These are phyloP conservation scores for Chalcosyrphus nemorum DNA, from an alignment of 2,888 invertebrate species.

Conservation along the genomic window DNA sequence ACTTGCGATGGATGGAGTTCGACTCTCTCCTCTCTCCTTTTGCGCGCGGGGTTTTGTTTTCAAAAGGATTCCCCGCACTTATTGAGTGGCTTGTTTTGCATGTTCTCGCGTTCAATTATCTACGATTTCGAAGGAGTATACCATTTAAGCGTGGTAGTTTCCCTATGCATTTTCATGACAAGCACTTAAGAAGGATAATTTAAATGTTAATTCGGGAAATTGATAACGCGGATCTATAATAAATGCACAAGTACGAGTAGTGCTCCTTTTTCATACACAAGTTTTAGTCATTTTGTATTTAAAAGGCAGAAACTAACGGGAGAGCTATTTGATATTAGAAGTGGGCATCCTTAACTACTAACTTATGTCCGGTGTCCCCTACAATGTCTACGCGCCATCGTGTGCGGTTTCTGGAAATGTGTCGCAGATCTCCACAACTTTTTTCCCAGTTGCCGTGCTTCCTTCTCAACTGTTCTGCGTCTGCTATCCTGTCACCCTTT, in stretches of 20 bases:
- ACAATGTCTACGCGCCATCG: too few species aligned
- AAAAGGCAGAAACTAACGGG: too few species aligned
- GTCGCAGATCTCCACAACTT: too few species aligned
- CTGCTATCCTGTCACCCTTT: too few species aligned
- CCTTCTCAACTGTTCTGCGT: too few species aligned
- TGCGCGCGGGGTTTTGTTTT: slow-evolving; percentile 30
- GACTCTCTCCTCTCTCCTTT: too few species aligned
- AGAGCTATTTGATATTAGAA: too few species aligned
- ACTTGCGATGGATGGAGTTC: slow-evolving; percentile 7
- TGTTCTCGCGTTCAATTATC: slow-evolving; percentile 66
- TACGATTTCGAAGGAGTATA: slow-evolving; percentile 46
- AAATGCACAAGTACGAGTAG: not conserved
- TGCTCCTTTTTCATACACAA: not conserved
- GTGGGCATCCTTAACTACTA: too few species aligned
- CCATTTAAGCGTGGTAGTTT: slow-evolving; percentile 42
- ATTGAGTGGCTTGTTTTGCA: slow-evolving; percentile 49
- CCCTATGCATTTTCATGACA: slow-evolving; percentile 64
- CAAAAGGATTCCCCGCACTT: slow-evolving; percentile 28
- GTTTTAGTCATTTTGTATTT: not conserved
- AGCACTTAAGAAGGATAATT: slow-evolving; percentile 59
- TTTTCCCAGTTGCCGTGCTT: too few species aligned
- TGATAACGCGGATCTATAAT: slow-evolving; percentile 45
- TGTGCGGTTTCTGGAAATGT: too few species aligned
- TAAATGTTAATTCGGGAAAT: slow-evolving; percentile 63
- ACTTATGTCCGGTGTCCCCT: too few species aligned